These are phyloP conservation scores for Tupaia chinensis DNA, from an alignment of 2,113 vertebrate species.

Conservation along the genomic window DNA sequence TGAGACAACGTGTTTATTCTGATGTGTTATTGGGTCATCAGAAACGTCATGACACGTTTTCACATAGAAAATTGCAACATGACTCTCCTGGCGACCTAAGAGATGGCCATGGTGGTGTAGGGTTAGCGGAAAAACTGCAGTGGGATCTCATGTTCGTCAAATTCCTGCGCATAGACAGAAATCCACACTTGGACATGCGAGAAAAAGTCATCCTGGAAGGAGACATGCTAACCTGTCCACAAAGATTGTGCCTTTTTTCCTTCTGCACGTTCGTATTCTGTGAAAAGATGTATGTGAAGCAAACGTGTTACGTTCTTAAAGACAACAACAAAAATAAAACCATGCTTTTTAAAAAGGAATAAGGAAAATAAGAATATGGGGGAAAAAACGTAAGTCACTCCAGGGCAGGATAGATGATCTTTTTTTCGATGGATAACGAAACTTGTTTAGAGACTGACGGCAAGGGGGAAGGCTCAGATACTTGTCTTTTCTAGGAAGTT, in stretches of 20 bases:
- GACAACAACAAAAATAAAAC: conserved; percentile 54
- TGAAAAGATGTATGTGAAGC: conserved; percentile 5
- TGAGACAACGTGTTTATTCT: not conserved
- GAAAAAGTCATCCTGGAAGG: not conserved
- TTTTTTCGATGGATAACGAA: not conserved
- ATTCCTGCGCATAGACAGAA: not conserved
- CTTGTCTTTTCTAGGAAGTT: not conserved
- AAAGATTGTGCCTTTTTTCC: not conserved
- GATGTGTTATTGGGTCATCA: not conserved
- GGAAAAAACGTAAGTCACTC: not conserved
- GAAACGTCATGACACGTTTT: too few species aligned
- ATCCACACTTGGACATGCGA: not conserved
- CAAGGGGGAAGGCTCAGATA: not conserved
- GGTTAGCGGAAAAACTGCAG: not conserved
- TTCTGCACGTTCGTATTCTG: conserved; percentile 35
- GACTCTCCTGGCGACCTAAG: too few species aligned
- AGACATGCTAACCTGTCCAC: not conserved
- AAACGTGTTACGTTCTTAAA: conserved; percentile 38
- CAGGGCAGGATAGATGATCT: not conserved
- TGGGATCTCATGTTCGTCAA: conserved; percentile 31
- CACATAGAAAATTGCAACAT: too few species aligned
- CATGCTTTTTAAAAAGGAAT: not conserved
- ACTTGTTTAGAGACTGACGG: not conserved
- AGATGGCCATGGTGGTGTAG: not conserved
- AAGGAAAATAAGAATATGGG: conserved; percentile 24